These are phyloP conservation scores for Pyrrhopygopsis socrates DNA, from an alignment of 2,888 invertebrate genomes.

Conservation along the genomic window DNA sequence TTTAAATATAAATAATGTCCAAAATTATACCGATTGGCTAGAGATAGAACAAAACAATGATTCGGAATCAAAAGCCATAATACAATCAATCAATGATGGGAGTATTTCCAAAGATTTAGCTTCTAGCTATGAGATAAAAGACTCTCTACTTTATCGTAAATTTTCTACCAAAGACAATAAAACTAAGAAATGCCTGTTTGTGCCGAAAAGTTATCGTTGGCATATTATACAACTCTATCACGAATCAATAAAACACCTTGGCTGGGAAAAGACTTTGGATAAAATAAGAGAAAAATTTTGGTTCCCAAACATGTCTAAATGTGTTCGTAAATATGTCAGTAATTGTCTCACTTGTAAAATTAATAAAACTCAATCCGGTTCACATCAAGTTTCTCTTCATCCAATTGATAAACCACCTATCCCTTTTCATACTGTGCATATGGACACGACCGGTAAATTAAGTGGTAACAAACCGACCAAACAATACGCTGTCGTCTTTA, in stretches of 20 bases:
- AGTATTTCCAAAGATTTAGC: not conserved
- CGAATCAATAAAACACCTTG: not conserved
- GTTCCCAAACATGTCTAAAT: not conserved
- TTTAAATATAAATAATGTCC: not conserved
- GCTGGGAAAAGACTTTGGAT: not conserved
- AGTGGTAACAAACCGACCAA: conserved; percentile 41
- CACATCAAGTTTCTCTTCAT: conserved; percentile 64
- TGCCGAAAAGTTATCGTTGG: not conserved
- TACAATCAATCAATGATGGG: not conserved
- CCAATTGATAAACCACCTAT: conserved; percentile 53
- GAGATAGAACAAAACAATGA: not conserved
- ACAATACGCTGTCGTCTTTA: conserved; percentile 70
- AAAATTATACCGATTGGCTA: not conserved
- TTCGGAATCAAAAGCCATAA: not conserved
- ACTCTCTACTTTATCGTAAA: not conserved
- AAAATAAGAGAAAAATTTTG: not conserved
- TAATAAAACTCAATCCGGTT: conserved; percentile 70
- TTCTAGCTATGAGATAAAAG: not conserved
- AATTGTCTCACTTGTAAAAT: conserved; percentile 51
- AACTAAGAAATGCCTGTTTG: not conserved
- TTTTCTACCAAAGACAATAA: not conserved
- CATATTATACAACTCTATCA: not conserved
- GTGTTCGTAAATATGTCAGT: not conserved
- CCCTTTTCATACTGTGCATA: conserved; percentile 48
- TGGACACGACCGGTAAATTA: conserved; percentile 74